Evolutionary conservation across 2,113 vertebrate species (phyloP).

Genomic region (Pelodiscus sinensis): DNA sequence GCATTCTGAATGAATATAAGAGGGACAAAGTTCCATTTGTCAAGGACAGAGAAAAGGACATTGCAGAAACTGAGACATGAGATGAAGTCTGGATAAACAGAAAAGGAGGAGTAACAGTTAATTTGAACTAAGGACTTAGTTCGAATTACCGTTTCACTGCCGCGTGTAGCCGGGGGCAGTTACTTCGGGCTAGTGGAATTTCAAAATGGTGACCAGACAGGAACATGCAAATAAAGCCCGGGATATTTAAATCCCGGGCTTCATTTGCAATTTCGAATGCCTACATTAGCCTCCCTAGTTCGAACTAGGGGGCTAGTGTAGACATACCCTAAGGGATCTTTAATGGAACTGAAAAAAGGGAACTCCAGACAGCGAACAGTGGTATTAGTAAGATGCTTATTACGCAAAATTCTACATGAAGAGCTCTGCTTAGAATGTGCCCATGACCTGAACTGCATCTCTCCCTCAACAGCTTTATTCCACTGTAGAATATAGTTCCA

Average conservation of each 20-base stretch:
- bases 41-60: neutral
- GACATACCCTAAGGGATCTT: neutral
- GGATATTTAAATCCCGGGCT: too few species aligned
- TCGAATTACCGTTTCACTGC: too few species aligned
- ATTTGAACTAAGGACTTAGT: too few species aligned
- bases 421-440: rapidly evolving
- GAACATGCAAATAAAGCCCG: too few species aligned
- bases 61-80: neutral
- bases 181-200: too few species aligned
- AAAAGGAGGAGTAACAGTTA: too few species aligned
- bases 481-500: neutral
- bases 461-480: neutral
- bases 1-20: neutral
- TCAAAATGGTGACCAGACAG: too few species aligned
- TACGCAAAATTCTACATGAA: neutral
- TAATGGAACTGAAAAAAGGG: neutral
- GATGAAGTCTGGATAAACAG: neutral
- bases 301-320: too few species aligned
- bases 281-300: too few species aligned
- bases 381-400: neutral
- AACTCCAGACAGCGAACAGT: neutral
- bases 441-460: neutral
- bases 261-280: too few species aligned
- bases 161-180: too few species aligned
- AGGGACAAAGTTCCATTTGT: neutral